These are phyloP conservation scores for Sarcophaga variegata DNA, from an alignment of 2,888 invertebrate genomes.

Conservation along the genomic window DNA sequence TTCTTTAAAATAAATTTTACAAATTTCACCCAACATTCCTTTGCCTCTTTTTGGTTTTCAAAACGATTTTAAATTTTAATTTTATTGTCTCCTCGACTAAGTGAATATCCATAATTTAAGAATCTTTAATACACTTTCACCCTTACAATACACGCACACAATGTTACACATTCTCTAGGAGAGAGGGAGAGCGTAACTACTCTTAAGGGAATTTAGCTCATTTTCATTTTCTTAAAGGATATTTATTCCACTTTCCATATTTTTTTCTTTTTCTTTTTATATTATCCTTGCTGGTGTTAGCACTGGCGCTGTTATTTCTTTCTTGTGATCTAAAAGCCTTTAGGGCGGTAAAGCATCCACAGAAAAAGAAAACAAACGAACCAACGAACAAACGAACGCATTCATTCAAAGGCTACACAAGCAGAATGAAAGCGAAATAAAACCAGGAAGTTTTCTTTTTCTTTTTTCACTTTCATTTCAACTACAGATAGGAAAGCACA, in stretches of 20 bases:
- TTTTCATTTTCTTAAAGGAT: constrained; percentile 60
- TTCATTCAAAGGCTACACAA: constrained; percentile 22
- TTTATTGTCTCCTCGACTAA: too few species aligned
- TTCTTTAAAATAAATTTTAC: too few species aligned
- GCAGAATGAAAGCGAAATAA: constrained; percentile 20
- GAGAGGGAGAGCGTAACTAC: constrained; percentile 1
- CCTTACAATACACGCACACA: too few species aligned
- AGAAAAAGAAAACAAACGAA: constrained; percentile 22
- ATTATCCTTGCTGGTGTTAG: background rate
- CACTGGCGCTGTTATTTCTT: background rate
- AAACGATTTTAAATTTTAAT: too few species aligned
- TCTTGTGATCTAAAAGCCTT: constrained; percentile 41
- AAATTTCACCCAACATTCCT: too few species aligned
- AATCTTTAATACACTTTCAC: constrained; percentile 15
- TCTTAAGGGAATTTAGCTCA: constrained; percentile 53
- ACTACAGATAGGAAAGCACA: too few species aligned
- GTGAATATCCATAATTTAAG: too few species aligned
- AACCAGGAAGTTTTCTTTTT: constrained; percentile 38
- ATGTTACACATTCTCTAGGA: constrained; percentile 25
- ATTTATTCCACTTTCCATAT: constrained; percentile 29
- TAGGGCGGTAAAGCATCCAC: background rate
- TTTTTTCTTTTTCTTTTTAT: constrained; percentile 6
- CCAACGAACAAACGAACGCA: background rate
- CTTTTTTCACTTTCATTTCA: background rate
- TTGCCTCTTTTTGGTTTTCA: too few species aligned